Evolutionary conservation across 2,888 invertebrate genomes (phyloP).

Genomic region (Vesta saturnalis): DNA sequence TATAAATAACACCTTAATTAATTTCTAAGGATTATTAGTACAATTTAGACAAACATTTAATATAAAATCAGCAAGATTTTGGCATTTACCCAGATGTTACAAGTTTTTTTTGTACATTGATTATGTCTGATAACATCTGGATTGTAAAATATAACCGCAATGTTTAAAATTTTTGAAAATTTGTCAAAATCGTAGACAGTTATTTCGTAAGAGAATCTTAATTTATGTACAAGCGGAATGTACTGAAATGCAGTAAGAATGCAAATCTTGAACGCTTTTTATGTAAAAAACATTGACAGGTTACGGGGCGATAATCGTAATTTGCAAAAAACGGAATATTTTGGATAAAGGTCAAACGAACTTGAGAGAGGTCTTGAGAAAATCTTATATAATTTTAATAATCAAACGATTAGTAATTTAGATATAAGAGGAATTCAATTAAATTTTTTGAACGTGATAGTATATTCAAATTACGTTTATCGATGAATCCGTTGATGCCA

Average conservation of each 20-base stretch:
- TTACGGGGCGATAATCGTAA: too few relatives aligned
- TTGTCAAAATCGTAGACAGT: background rate
- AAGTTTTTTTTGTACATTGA: background rate
- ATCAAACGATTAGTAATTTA: slow-evolving; percentile 11
- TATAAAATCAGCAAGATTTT: background rate
- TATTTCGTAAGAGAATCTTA: background rate
- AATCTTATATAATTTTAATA: slow-evolving; percentile 10
- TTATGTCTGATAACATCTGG: background rate
- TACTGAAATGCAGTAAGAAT: background rate
- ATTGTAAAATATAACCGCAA: background rate
- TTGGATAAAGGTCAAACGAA: background rate
- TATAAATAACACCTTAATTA: too few relatives aligned
- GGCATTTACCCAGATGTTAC: background rate
- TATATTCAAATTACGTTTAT: slow-evolving; percentile 4
- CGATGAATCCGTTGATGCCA: background rate
- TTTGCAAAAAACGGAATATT: too few relatives aligned
- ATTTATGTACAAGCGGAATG: background rate
- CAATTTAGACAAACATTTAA: background rate
- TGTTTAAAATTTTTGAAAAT: background rate
- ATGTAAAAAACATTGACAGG: too few relatives aligned
- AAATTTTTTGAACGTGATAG: slow-evolving; percentile 8
- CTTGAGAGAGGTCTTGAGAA: background rate
- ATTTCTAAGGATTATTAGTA: background rate
- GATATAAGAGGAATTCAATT: slow-evolving; percentile 8
- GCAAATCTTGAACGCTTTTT: too few relatives aligned